These are phyloP conservation scores for Denticeps clupeoides DNA, from an alignment of 2,797 vertebrate genomes.

Conservation along the genomic window DNA sequence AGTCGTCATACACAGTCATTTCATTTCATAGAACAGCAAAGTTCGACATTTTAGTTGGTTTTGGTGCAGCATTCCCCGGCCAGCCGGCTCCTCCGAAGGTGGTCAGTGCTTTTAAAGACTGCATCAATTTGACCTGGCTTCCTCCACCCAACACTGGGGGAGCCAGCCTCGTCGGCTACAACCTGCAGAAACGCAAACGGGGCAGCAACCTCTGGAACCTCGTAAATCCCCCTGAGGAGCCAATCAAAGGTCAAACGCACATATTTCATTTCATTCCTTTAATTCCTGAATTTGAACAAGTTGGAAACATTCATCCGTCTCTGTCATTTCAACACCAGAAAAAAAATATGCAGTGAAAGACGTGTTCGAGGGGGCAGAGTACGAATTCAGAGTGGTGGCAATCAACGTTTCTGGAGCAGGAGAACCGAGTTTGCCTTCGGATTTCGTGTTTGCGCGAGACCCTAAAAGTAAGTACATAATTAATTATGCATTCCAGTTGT, in stretches of 20 bases:
- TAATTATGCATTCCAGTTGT: background rate
- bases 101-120: slow-evolving; percentile 59
- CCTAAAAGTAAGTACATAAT: slow-evolving; percentile 61
- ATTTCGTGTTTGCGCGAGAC: slow-evolving; percentile 60
- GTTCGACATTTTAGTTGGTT: background rate
- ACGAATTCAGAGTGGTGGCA: slow-evolving; percentile 78
- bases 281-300: too few relatives aligned
- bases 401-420: slow-evolving; percentile 71
- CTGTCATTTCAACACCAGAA: slow-evolving; percentile 30
- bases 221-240: slow-evolving; percentile 54
- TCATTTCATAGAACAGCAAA: background rate
- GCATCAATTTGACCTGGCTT: slow-evolving; percentile 66
- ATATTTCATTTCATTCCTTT: background rate
- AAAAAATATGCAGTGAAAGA: slow-evolving; percentile 59
- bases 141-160: slow-evolving; percentile 61
- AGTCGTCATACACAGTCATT: slow-evolving; percentile 24
- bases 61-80: slow-evolving; percentile 62
- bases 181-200: slow-evolving; percentile 77
- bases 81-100: slow-evolving; percentile 65
- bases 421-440: slow-evolving; percentile 67
- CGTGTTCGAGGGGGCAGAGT: slow-evolving; percentile 68
- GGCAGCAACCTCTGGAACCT: slow-evolving; percentile 71
- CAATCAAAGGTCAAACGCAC: slow-evolving; percentile 53
- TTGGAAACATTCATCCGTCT: too few relatives aligned
- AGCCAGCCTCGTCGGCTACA: slow-evolving; percentile 68